These are phyloP conservation scores for Cryptomyrus ogoouensis DNA, from an alignment of 2,113 vertebrate species.

Conservation along the genomic window DNA sequence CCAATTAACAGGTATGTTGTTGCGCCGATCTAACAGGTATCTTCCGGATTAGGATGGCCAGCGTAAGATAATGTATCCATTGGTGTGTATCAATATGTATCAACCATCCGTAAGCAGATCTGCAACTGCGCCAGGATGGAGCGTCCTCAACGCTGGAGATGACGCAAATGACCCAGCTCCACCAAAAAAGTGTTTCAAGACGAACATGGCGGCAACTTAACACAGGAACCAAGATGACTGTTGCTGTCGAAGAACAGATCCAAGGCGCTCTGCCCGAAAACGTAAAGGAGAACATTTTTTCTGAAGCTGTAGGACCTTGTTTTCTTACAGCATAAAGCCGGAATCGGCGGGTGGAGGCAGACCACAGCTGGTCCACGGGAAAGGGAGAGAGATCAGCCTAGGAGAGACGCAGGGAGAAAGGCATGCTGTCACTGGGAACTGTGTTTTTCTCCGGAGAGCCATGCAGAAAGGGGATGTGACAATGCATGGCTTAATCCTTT, in stretches of 20 bases:
- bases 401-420: slow-evolving; percentile 39
- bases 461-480: slow-evolving; percentile 83
- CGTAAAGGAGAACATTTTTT: slow-evolving; percentile 63
- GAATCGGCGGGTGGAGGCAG: slow-evolving; percentile 48
- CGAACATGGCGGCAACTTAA: slow-evolving; percentile 99
- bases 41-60: background rate
- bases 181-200: slow-evolving; percentile 91
- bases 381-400: slow-evolving; percentile 44
- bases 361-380: slow-evolving; percentile 59
- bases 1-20: slow-evolving; percentile 14
- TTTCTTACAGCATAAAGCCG: slow-evolving; percentile 55
- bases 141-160: slow-evolving; percentile 87
- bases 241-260: slow-evolving; percentile 71
- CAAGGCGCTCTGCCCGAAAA: slow-evolving; percentile 72
- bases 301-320: slow-evolving; percentile 48
- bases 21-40: background rate
- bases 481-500: slow-evolving; percentile 66
- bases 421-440: slow-evolving; percentile 77
- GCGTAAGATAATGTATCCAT: background rate
- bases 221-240: slow-evolving; percentile 86
- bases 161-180: slow-evolving; percentile 92
- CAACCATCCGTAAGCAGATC: slow-evolving; percentile 57
- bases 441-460: slow-evolving; percentile 70
- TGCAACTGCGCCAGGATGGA: slow-evolving; percentile 90
- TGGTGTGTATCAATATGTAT: slow-evolving; percentile 30